Percentiles rank a stretch among this genome's conserved stretches.
Evolutionary conservation across 2,888 invertebrate species (phyloP).

Genomic region (Stenolophus ochropezus): DNA sequence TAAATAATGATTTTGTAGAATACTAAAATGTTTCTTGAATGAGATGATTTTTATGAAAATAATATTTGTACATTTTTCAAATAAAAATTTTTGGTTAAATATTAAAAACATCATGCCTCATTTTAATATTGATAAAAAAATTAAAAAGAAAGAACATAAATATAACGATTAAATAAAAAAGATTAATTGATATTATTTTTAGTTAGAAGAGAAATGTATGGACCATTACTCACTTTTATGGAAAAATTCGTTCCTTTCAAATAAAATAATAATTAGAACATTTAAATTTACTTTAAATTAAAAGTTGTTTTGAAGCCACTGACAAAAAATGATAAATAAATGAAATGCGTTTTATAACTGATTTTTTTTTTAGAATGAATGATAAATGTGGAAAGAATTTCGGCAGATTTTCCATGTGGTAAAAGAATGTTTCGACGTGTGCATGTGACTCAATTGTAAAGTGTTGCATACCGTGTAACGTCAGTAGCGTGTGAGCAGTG

Average conservation of each 20-base stretch:
- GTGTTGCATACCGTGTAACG: conserved; percentile 69
- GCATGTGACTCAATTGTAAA: conserved; percentile 29
- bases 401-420: not conserved
- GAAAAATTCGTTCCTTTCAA: not conserved
- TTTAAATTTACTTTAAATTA: no score
- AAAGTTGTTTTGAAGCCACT: not conserved
- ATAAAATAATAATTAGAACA: not conserved
- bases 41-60: conserved; percentile 26
- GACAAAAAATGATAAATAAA: not conserved
- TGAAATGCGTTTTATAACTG: not conserved
- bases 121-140: conserved; percentile 54
- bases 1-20: conserved; percentile 24
- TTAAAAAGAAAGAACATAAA: conserved; percentile 10
- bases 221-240: not conserved
- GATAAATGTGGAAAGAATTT: not conserved
- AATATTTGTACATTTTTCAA: conserved; percentile 39
- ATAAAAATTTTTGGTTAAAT: conserved; percentile 47
- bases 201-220: not conserved
- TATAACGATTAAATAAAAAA: not conserved
- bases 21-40: conserved; percentile 56
- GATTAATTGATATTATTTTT: not conserved
- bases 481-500: conserved; percentile 73
- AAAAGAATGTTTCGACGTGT: not conserved
- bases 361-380: not conserved
- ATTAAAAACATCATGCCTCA: conserved; percentile 58